A percentile compares a stretch with the other conserved stretches of the same genome.
Evolutionary conservation across 1,140 invertebrate genomes (phyloP).

Genomic region (Aphis craccivora): DNA sequence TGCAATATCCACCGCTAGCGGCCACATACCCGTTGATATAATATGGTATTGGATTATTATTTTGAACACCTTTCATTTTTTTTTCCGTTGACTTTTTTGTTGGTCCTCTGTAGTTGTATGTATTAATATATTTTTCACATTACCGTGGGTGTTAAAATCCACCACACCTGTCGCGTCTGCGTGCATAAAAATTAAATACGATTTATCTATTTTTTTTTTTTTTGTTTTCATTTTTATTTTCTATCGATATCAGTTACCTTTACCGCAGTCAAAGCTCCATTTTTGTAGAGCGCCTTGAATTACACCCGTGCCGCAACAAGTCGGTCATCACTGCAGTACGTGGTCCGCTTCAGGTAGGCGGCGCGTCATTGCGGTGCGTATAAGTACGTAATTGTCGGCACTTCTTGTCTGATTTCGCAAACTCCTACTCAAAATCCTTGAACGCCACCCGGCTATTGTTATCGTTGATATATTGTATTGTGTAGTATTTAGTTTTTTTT

Average conservation of each 20-base stretch:
- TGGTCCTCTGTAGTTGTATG: neutral
- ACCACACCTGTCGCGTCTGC: neutral
- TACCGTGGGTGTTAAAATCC: neutral
- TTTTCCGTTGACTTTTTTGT: neutral
- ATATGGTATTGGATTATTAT: neutral
- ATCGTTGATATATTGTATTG: neutral
- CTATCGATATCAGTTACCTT: neutral
- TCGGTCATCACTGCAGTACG: slow-evolving; percentile 39
- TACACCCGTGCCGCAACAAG: slow-evolving; percentile 43
- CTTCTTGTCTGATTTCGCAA: neutral
- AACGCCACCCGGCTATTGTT: slow-evolving; percentile 17
- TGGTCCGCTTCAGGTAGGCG: slow-evolving; percentile 26
- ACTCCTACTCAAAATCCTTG: slow-evolving; percentile 27
- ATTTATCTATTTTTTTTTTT: neutral
- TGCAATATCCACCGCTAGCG: neutral
- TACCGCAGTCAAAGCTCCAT: neutral
- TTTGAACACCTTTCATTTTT: neutral
- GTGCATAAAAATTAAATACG: neutral
- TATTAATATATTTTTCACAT: neutral
- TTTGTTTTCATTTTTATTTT: neutral
- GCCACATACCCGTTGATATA: neutral
- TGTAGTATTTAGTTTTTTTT: neutral
- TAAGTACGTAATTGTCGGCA: neutral
- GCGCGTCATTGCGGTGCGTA: neutral
- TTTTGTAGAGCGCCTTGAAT: slow-evolving; percentile 38